Evolutionary conservation across 2,888 invertebrate species (phyloP), one percentile per base, ranked within the genome.

Genomic region (Phasia obesa): DNA sequence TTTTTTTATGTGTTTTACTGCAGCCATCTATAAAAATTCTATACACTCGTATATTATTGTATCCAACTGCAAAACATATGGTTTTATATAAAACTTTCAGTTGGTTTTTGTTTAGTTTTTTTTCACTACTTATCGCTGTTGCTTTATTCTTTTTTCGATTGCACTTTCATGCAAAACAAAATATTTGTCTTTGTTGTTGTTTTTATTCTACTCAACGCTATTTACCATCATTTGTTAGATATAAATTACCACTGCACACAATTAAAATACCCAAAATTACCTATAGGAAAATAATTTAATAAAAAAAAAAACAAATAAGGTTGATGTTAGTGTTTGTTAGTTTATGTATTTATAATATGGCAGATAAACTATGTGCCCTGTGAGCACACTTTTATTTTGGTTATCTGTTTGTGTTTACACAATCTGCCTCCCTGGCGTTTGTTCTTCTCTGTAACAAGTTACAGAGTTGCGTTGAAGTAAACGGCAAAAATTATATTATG

Each of bases 221-320:
- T 17, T 31, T 31, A 11, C 9, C 25, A 44, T 15, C 19, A 19
- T 7, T 11, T 35, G 21, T 21, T 15, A 13, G 15, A 57, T 23
- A 11, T 44, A 9, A 59, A 67, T 67, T 21, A 42, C n/a, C 2
- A 15, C 19, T 47, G 9, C 5, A 47, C n/a, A n/a, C 11, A 9
- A 27, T 15, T 65, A 35, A 44, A 70, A 67, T 67, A 11, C 31
- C 55, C 44, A 57, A 71, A 71, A 78, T n/a, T 47, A 67, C 38
- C 19, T 17, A 47, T 19, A 4, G 3, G 6, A 5, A 27, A 5
- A 6, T 27, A 27, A 5, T 3, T 27, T 5, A 5, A 27, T 27
- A 27, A 27, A 27, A 27, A 27, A 5, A 6, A 27, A n/a, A n/a
- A n/a, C n/a, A n/a, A n/a, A n/a, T n/a, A n/a, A n/a, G n/a, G n/a